Evolutionary conservation across 2,113 vertebrate species (phyloP).

Genomic region (Eudyptes chrysolophus): DNA sequence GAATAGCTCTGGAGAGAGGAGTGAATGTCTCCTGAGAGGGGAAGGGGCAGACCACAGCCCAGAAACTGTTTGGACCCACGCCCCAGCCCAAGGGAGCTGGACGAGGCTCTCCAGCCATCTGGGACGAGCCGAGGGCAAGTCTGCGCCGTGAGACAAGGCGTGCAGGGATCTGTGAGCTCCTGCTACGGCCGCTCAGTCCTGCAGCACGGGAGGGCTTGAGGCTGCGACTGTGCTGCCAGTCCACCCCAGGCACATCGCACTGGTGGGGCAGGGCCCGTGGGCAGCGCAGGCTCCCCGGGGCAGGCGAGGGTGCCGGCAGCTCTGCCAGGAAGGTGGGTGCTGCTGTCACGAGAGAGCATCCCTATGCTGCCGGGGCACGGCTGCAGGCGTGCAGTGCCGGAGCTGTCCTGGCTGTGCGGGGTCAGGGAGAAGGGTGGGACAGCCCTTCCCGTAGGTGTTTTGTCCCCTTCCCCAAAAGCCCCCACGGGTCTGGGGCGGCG

Average conservation of each 20-base stretch:
- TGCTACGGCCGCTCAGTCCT: accelerated
- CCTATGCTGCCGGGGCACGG: accelerated
- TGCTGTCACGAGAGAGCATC: accelerated
- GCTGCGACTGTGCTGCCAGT: not conserved
- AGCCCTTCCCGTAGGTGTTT: not conserved
- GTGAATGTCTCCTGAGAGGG: not conserved
- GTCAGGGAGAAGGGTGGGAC: not conserved
- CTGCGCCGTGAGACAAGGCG: accelerated
- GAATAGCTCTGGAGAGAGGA: not conserved
- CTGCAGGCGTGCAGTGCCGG: accelerated
- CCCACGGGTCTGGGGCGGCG: accelerated
- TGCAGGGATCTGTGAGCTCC: not conserved
- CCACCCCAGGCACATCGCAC: accelerated
- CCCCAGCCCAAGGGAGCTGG: accelerated
- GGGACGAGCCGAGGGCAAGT: accelerated
- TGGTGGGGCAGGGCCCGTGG: not conserved
- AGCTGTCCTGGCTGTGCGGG: accelerated
- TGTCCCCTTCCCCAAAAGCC: not conserved
- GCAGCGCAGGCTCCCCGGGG: accelerated
- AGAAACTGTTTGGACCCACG: accelerated
- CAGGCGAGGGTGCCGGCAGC: not conserved
- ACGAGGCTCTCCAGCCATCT: accelerated
- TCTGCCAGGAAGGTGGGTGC: not conserved
- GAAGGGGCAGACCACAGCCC: not conserved
- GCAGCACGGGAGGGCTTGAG: accelerated